Percentiles rank a stretch among this genome's conserved stretches.
Evolutionary conservation across 2,888 invertebrate species (phyloP).

Genomic region (Sphaeridia pumilis): DNA sequence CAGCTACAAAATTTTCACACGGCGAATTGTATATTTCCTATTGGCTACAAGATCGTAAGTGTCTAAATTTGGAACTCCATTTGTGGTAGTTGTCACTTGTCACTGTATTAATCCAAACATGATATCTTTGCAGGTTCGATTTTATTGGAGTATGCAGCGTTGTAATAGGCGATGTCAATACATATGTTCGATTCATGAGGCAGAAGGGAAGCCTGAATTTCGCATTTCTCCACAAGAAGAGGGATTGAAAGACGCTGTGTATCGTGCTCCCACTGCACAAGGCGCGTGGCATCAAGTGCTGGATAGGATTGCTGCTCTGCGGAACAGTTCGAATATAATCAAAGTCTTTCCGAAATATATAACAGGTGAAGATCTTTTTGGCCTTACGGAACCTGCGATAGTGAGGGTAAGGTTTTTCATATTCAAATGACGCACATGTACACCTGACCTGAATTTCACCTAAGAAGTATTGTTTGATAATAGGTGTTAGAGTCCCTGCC

Average conservation of each 20-base stretch:
- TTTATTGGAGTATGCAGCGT: slow-evolving; percentile 91
- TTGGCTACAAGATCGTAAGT: slow-evolving; percentile 77
- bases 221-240: slow-evolving; percentile 71
- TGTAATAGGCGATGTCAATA: slow-evolving; percentile 84
- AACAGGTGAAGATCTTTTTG: slow-evolving; percentile 92
- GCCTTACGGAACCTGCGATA: slow-evolving; percentile 88
- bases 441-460: too few relatives aligned
- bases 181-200: slow-evolving; percentile 84
- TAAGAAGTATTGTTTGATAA: too few relatives aligned
- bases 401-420: slow-evolving; percentile 48
- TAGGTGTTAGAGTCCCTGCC: slow-evolving; percentile 94
- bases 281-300: slow-evolving; percentile 77
- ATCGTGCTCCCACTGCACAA: slow-evolving; percentile 51
- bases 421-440: too few relatives aligned
- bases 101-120: too few relatives aligned
- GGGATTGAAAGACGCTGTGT: slow-evolving; percentile 40
- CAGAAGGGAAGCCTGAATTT: slow-evolving; percentile 78
- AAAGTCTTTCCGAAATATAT: slow-evolving; percentile 86
- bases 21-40: slow-evolving; percentile 87
- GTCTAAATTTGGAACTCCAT: too few relatives aligned
- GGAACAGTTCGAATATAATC: slow-evolving; percentile 59
- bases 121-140: slow-evolving; percentile 69
- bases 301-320: slow-evolving; percentile 63
- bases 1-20: slow-evolving; percentile 92
- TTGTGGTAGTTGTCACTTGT: too few relatives aligned